phyloP scores from a whole-genome alignment of 2,113 vertebrate genomes.

The Tychaedon coryphoeus region DNA sequence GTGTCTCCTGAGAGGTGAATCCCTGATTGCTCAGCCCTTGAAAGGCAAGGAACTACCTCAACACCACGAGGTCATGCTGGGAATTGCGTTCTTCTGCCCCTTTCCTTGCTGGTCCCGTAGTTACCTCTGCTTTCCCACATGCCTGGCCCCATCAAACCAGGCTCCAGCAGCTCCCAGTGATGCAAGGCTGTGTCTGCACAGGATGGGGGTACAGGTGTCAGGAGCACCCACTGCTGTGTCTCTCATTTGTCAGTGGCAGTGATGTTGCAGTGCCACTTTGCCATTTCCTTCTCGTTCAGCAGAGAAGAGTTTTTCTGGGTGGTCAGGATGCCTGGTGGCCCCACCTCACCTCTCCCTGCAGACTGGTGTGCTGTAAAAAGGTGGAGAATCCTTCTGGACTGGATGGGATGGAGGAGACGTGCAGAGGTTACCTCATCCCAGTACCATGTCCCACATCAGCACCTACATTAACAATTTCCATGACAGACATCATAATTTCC shows the following conservation, averaged over 20 bases:
- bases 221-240: not conserved
- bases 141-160: not conserved
- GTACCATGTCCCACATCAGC: not conserved
- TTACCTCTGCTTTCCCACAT: not conserved
- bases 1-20: not conserved
- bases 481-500: not conserved
- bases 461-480: not conserved
- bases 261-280: not conserved
- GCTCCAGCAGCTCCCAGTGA: not conserved
- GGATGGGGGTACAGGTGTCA: not conserved
- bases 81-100: not conserved
- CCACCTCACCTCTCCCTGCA: not conserved
- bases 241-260: accelerated
- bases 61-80: not conserved
- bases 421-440: not conserved
- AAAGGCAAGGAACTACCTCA: not conserved
- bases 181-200: not conserved
- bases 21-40: not conserved
- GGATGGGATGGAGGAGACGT: not conserved
- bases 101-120: not conserved
- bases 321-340: not conserved
- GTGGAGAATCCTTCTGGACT: not conserved
- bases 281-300: not conserved
- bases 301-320: not conserved
- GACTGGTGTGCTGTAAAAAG: not conserved